Evolutionary conservation across 2,888 invertebrate genomes (phyloP), one percentile per base, ranked within the genome.

Genomic region (Drosophila limbata): DNA sequence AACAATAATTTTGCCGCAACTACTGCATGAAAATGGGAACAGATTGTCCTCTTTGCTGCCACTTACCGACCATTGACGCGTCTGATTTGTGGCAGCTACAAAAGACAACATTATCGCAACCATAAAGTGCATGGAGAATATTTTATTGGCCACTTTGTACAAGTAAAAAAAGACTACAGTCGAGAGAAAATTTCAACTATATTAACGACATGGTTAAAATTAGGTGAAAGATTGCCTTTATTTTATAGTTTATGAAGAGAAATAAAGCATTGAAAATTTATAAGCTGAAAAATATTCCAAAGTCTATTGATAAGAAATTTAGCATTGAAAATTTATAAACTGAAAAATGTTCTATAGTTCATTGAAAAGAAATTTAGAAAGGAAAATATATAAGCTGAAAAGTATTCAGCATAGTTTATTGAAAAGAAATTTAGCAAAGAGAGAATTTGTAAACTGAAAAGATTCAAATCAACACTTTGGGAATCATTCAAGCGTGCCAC

Each of bases 51-150:
- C 45, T 52, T 28, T 56, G 59, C 28, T 44, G 45, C 45, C 69
- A 52, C 56, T 73, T 64, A 42, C 21, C 44, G 50, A 25, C 21
- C 53, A 55, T 64, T 60, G 68, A 63, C 59, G 35, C 62, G 25
- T 15, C 21, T 35, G 35, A 63, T 66, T 66, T 66, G 59, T 37
- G 62, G 55, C 44, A 50, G 15, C 35, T 40, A 40, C 51, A 45
- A 8, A 8, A 50, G 6, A 37, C 21, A 33, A 53, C 19, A 17
- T 28, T 25, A 56, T 44, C 25, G 42, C 31, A 28, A 9, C 0
- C 17, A 39, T 11, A 50, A n/a, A 15, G 17, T 42, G 17, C 35
- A 45, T 37, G 44, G 8, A 15, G 21, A 35, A 21, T 13, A 35
- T 13, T 35, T 45, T 35, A 56, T 35, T 45, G 15, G 17, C 35